Evolutionary conservation across 2,888 invertebrate genomes (phyloP), one percentile per base, ranked within the genome.

Genomic region (Calephelis perditalis): DNA sequence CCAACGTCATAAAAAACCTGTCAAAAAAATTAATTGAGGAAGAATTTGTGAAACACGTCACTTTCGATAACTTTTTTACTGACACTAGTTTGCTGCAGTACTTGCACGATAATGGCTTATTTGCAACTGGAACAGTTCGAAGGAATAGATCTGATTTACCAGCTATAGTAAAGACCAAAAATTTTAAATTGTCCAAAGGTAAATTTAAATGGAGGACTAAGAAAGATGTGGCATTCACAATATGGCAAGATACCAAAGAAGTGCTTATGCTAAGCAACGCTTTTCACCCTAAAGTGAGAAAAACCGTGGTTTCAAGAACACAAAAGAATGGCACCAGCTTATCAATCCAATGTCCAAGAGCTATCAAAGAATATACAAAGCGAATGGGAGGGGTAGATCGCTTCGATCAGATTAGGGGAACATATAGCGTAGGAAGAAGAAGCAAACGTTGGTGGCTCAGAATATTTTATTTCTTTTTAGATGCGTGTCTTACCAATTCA

Each of bases 231-330:
- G 67, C 67, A 36, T 68, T 69, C 58, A 37, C 59, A 8, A 58
- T 66, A 26, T 71, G 70, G 69, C 63, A 68, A 57, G 71, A 71
- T 54, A 73, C 64, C 8, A 71, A 73, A 63, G 64, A 66, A 47
- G 62, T 62, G 7, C 11, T 63, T 11, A 26, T 71, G 7, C 5
- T 70, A 44, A 67, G 62, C 15, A 62, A 55, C 15, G 63, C 60
- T 8, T 63, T 49, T 43, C 60, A 60, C 36, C 60, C 63, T 6
- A 63, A 63, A 58, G 37, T 40, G 46, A 58, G 40, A 58, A 45
- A 12, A 36, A 58, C 47, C 44, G 57, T 54, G 47, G 43, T 43
- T 43, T 56, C 26, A 12, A 45, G 60, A 40, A 63, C 63, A 43
- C 60, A 60, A 60, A 63, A 63, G 46, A 60, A 60, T 55, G 63